These are phyloP conservation scores for Tenrec ecaudatus DNA, from an alignment of 2,113 vertebrate genomes.

Conservation along the genomic window DNA sequence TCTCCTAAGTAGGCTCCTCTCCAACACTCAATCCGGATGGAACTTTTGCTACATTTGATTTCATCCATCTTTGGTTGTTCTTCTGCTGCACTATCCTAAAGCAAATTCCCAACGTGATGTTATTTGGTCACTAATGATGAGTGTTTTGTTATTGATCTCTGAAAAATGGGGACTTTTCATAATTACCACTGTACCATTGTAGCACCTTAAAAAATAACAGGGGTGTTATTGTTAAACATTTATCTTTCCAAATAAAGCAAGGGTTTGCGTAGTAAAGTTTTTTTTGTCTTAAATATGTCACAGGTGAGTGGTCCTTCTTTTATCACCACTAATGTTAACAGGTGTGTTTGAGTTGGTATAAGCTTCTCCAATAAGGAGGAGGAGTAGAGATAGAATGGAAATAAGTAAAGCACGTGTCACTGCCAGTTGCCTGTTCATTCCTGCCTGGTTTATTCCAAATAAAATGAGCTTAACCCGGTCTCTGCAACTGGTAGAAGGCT, in stretches of 20 bases:
- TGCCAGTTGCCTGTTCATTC: too few species aligned
- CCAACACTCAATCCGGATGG: not conserved
- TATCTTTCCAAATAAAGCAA: not conserved
- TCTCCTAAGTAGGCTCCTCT: not conserved
- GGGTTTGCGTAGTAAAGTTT: not conserved
- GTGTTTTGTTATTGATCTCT: not conserved
- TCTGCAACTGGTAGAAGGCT: too few species aligned
- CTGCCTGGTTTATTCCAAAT: too few species aligned
- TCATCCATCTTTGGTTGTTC: too few species aligned
- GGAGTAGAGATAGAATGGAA: too few species aligned
- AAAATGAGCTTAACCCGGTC: too few species aligned
- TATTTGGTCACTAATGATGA: not conserved
- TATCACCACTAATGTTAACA: not conserved
- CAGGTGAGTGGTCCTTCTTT: slow-evolving; percentile 51
- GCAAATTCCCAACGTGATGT: not conserved
- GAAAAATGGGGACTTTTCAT: not conserved
- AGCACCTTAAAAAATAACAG: not conserved
- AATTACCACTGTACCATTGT: not conserved
- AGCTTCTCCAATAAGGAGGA: slow-evolving; percentile 48
- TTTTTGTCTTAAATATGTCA: not conserved
- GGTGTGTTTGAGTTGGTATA: slow-evolving; percentile 46
- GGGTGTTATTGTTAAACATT: not conserved
- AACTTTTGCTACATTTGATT: not conserved
- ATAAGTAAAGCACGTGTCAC: too few species aligned
- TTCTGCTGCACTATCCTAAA: not conserved